Conservation (phyloP, 2,113 vertebrate genomes). For the Vimba vimba region DNA sequence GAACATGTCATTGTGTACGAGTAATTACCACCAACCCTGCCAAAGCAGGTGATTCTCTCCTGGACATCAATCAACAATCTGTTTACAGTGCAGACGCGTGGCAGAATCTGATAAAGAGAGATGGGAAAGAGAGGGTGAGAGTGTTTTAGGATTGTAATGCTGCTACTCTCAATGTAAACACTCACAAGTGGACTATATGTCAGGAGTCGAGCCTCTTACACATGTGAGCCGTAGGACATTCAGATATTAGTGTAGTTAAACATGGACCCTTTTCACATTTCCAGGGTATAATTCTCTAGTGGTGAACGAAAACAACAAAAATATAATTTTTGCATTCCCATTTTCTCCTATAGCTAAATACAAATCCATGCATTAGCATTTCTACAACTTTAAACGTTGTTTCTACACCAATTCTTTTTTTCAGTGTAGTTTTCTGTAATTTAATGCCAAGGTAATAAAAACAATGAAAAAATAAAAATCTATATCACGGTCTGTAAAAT, state of each 20-base stretch:
- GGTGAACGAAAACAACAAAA: not conserved
- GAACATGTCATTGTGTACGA: constrained; percentile 46
- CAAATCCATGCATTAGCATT: not conserved
- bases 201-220: not conserved
- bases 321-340: not conserved
- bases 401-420: too few relatives aligned
- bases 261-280: not conserved
- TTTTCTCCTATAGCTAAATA: not conserved
- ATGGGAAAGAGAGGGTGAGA: constrained; percentile 35
- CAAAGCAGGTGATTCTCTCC: constrained; percentile 24
- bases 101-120: constrained; percentile 10
- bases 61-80: constrained; percentile 42
- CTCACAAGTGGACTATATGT: not conserved
- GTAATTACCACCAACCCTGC: constrained; percentile 34
- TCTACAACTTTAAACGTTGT: too few relatives aligned
- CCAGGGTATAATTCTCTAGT: not conserved
- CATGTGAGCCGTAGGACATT: not conserved
- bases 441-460: not conserved
- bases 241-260: not conserved
- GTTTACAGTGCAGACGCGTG: constrained; percentile 38
- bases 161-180: constrained; percentile 13
- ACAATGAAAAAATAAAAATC: not conserved
- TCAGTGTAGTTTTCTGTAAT: not conserved
- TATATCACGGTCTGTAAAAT: not conserved
- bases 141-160: constrained; percentile 18